Evolutionary conservation across 2,113 vertebrate genomes (phyloP).

Genomic region (Balaeniceps rex): DNA sequence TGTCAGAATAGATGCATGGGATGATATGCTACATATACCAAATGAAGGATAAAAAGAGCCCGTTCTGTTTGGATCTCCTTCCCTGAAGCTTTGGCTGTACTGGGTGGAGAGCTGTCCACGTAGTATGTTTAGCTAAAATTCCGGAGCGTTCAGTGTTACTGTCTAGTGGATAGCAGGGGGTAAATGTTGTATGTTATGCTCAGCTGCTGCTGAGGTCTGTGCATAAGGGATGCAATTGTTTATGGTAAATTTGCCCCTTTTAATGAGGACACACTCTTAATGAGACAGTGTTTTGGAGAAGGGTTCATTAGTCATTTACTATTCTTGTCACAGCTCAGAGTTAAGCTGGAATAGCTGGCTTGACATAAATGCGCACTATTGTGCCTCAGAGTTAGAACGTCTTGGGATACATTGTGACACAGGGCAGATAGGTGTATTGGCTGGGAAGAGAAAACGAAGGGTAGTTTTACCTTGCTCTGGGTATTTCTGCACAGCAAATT

Average conservation of each 20-base stretch:
- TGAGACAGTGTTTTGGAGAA: conserved; percentile 25
- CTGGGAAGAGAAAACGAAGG: neutral
- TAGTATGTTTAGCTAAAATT: neutral
- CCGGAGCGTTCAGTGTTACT: neutral
- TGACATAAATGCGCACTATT: neutral
- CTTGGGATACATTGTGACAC: neutral
- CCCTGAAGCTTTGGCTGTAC: neutral
- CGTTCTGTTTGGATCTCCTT: neutral
- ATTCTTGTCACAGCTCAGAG: conserved; percentile 24
- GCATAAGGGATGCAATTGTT: conserved; percentile 1
- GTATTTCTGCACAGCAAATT: neutral
- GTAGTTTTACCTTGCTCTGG: neutral
- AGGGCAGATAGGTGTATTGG: neutral
- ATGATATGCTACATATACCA: neutral
- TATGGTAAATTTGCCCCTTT: conserved; percentile 28
- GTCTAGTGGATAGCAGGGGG: neutral
- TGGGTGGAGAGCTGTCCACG: neutral
- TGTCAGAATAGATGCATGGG: neutral
- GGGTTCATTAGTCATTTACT: conserved; percentile 32
- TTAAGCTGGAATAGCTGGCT: neutral
- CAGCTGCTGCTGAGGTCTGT: neutral
- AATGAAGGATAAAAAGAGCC: neutral
- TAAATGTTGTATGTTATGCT: neutral
- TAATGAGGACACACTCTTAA: conserved; percentile 39
- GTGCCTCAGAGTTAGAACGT: neutral